These are phyloP conservation scores for Dipodomys ordii DNA, from an alignment of 2,113 vertebrate genomes.

Conservation along the genomic window DNA sequence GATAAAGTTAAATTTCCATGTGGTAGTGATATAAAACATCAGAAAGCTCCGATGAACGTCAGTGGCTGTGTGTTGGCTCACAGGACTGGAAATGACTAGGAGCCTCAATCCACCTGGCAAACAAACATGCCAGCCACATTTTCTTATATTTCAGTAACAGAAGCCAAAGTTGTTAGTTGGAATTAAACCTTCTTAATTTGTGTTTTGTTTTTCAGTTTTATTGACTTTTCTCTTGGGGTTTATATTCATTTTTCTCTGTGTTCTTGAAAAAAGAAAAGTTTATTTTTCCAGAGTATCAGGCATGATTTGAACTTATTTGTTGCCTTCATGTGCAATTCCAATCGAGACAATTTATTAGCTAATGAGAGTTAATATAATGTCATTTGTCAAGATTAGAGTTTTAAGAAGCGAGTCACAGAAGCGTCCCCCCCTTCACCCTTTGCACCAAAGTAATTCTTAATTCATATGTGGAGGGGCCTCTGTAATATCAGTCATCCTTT, in stretches of 20 bases:
- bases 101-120: fast-evolving
- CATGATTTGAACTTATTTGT: neutral
- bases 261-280: neutral
- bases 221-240: constrained; percentile 11
- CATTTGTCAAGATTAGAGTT: constrained; percentile 53
- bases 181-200: neutral
- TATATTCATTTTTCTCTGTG: neutral
- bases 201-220: constrained; percentile 11
- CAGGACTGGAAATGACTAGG: neutral
- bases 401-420: neutral
- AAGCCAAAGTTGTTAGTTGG: neutral
- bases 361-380: constrained; percentile 38
- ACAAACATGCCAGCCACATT: neutral
- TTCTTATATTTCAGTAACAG: constrained; percentile 38
- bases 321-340: neutral
- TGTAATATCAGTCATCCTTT: neutral
- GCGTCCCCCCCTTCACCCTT: neutral
- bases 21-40: neutral
- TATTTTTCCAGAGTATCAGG: neutral
- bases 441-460: neutral
- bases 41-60: neutral
- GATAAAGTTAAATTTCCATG: constrained; percentile 19
- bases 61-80: neutral
- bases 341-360: constrained; percentile 24
- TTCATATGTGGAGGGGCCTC: neutral